These are phyloP conservation scores for Archegozetes longisetosus DNA, from an alignment of 1,140 invertebrate species.

Conservation along the genomic window DNA sequence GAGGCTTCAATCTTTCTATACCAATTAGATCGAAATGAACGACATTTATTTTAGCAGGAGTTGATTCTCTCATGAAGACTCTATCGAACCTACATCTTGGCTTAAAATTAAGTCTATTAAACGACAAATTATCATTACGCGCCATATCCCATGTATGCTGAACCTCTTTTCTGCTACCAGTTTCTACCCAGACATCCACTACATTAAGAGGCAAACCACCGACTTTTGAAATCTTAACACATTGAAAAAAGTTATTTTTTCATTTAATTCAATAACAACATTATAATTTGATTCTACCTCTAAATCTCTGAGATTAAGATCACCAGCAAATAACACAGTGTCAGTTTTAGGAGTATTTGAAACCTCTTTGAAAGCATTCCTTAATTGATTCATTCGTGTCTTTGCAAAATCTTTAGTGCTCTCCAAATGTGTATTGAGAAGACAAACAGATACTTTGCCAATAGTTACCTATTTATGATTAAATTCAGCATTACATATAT, in stretches of 20 bases:
- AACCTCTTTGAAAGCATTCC: slow-evolving; percentile 29
- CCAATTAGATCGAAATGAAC: slow-evolving; percentile 41
- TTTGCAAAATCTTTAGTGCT: slow-evolving; percentile 34
- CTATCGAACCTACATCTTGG: slow-evolving; percentile 38
- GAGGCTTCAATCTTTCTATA: slow-evolving; percentile 35
- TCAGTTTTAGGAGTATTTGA: slow-evolving; percentile 22
- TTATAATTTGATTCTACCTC: slow-evolving; percentile 33
- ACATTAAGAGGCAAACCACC: slow-evolving; percentile 32
- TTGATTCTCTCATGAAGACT: slow-evolving; percentile 33
- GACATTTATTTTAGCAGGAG: slow-evolving; percentile 26
- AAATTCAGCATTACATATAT: not conserved
- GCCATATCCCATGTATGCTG: slow-evolving; percentile 41
- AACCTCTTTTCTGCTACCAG: slow-evolving; percentile 36
- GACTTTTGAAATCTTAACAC: no score
- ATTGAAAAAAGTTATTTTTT: no score
- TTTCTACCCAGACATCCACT: slow-evolving; percentile 38
- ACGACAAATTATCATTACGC: slow-evolving; percentile 33
- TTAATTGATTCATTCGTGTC: slow-evolving; percentile 35
- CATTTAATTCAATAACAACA: not conserved
- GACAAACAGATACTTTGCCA: slow-evolving; percentile 24
- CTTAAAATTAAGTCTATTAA: slow-evolving; percentile 15
- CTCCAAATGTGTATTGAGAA: slow-evolving; percentile 43
- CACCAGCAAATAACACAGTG: slow-evolving; percentile 41
- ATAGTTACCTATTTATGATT: slow-evolving; percentile 12
- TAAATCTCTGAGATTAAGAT: slow-evolving; percentile 42